Base-by-base conservation (phyloP, 2,113 vertebrate species). In the Sinocyclocheilus maitianheensis region DNA sequence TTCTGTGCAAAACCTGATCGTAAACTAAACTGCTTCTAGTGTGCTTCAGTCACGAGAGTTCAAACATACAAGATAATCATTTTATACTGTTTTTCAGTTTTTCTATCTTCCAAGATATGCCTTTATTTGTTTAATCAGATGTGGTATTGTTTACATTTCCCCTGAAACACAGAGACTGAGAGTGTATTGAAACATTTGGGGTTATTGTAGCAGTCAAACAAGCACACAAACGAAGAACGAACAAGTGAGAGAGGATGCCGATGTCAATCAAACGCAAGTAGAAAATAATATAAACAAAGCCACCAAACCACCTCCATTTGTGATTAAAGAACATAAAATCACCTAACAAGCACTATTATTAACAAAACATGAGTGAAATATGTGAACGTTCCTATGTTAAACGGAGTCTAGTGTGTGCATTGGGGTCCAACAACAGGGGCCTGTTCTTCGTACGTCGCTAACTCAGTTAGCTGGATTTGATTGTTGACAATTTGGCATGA, bases 71-170 rank as follows among this genome's bases (percentile, higher is more conserved):
- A 58, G 65, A 79, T 37, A 53, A 26, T 46, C 51, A 12, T 74
- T 24, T 81, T 60, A 40, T 18, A 26, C n/a, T 5, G 13, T 46
- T 9, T 83, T 65, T 51, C 16, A 62, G 40, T 90, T 86, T 88
- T 88, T 89, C 86, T 78, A 80, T 74, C 43, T 90, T 55, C 85
- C 46, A 75, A 67, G 81, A 65, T 82, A 90, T 91, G 11, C 9
- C 24, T 91, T 91, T 89, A 87, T 92, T 93, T 91, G 86, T 89
- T 92, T 92, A 92, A 93, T 93, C 91, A 90, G 88, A 88, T 92
- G 93, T 93, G 91, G 92, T 94, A 94, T 92, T 91, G 40, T 77
- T 93, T 93, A 94, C 93, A 92, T 91, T 92, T 93, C 94, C 93
- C 93, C 94, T 95, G 95, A 92, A 94, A 93, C 94, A 95, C 94